phyloP scores from a whole-genome alignment of 2,797 vertebrate species.

The Ceyx erithaca region DNA sequence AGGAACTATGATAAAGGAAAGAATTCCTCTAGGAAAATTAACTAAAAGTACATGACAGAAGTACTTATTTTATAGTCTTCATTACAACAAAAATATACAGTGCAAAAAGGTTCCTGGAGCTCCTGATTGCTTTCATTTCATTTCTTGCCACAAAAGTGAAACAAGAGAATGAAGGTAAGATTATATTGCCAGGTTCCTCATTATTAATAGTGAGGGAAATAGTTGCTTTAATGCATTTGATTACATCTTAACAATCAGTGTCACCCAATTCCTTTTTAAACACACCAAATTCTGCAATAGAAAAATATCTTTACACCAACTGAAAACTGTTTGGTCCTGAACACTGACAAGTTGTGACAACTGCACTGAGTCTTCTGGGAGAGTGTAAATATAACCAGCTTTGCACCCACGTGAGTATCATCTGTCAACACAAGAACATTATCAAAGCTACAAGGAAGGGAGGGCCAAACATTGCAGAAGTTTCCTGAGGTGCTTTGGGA shows the following conservation, averaged over 20 bases:
- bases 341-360: constrained; percentile 64
- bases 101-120: constrained; percentile 20
- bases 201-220: constrained; percentile 10
- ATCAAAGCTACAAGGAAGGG: neutral
- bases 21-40: neutral
- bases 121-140: constrained; percentile 23
- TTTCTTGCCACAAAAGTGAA: constrained; percentile 12
- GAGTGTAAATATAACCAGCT: constrained; percentile 46
- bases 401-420: neutral
- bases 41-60: neutral
- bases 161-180: neutral
- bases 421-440: neutral
- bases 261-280: neutral
- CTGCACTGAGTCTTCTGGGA: constrained; percentile 47
- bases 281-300: neutral
- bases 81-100: constrained; percentile 18
- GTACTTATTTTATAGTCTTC: neutral
- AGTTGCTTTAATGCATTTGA: constrained; percentile 43
- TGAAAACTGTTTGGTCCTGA: neutral
- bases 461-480: neutral
- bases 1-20: neutral
- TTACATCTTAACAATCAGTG: constrained; percentile 27
- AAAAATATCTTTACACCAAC: neutral
- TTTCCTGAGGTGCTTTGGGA: neutral
- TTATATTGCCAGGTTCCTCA: neutral